Percentiles rank a stretch among this genome's conserved stretches.
phyloP scores from a whole-genome alignment of 1,140 invertebrate genomes.

The Drosophila triauraria region DNA sequence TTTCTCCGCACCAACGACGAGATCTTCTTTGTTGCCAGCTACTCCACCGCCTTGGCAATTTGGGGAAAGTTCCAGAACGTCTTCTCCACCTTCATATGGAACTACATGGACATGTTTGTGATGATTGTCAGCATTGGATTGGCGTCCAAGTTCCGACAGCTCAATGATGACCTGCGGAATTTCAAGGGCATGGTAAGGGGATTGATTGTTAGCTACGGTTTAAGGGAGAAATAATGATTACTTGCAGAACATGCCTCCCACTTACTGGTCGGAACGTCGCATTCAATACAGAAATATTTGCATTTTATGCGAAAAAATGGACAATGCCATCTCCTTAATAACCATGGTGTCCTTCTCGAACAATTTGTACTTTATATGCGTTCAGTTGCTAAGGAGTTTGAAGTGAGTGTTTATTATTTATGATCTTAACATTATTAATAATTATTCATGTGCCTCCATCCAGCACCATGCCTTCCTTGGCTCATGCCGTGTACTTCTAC shows the following conservation, averaged over 20 bases:
- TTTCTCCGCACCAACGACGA: slow-evolving; percentile 72
- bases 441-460: not conserved
- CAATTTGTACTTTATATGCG: slow-evolving; percentile 83
- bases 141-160: slow-evolving; percentile 66
- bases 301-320: slow-evolving; percentile 72
- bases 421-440: too few species aligned
- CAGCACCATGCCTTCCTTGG: slow-evolving; percentile 80
- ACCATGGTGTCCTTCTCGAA: slow-evolving; percentile 84
- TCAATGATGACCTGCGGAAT: slow-evolving; percentile 74
- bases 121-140: slow-evolving; percentile 82
- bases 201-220: slow-evolving; percentile 58
- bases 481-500: slow-evolving; percentile 87
- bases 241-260: slow-evolving; percentile 65
- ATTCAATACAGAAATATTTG: slow-evolving; percentile 81
- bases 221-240: slow-evolving; percentile 24
- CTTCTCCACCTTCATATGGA: slow-evolving; percentile 79
- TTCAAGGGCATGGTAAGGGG: slow-evolving; percentile 78
- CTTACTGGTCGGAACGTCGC: slow-evolving; percentile 74
- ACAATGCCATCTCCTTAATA: slow-evolving; percentile 78
- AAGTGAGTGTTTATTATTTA: slow-evolving; percentile 58
- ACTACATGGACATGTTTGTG: slow-evolving; percentile 83
- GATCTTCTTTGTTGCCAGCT: slow-evolving; percentile 65
- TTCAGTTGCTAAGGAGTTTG: slow-evolving; percentile 74
- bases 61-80: slow-evolving; percentile 77
- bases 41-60: slow-evolving; percentile 55